Conservation (phyloP, 2,888 invertebrate species). For the Eupithecia dodoneata region DNA sequence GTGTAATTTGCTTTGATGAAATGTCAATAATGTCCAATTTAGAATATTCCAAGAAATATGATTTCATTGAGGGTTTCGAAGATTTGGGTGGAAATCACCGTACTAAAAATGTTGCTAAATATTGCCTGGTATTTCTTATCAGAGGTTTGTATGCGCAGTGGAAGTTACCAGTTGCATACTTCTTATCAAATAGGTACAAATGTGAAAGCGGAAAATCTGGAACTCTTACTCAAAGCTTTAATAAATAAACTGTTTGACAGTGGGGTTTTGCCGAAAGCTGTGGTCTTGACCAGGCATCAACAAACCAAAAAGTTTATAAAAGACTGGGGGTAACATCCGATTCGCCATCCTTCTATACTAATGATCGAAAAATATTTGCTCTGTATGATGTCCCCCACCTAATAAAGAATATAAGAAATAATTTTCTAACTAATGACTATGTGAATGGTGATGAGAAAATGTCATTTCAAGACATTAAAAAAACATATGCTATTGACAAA, state of each 20-base stretch:
- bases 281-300: constrained; percentile 19
- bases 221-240: neutral
- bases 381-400: constrained; percentile 30
- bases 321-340: neutral
- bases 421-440: neutral
- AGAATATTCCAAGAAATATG: too few relatives aligned
- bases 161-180: neutral
- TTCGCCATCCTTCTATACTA: constrained; percentile 7
- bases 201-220: constrained; percentile 1
- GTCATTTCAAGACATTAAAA: constrained; percentile 19
- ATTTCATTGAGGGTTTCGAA: too few relatives aligned
- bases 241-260: constrained; percentile 33
- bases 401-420: constrained; percentile 17
- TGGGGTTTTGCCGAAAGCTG: constrained; percentile 35
- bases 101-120: neutral
- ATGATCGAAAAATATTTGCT: constrained; percentile 30
- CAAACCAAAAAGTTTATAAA: constrained; percentile 20
- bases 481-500: constrained; percentile 28
- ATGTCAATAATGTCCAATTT: too few relatives aligned
- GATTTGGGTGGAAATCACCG: neutral
- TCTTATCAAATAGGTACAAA: neutral
- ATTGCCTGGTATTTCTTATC: neutral
- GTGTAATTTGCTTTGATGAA: too few relatives aligned
- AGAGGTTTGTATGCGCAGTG: neutral
- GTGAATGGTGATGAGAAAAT: constrained; percentile 12